Conservation (phyloP, 2,888 invertebrate species). For the Habroteleia sp. region DNA sequence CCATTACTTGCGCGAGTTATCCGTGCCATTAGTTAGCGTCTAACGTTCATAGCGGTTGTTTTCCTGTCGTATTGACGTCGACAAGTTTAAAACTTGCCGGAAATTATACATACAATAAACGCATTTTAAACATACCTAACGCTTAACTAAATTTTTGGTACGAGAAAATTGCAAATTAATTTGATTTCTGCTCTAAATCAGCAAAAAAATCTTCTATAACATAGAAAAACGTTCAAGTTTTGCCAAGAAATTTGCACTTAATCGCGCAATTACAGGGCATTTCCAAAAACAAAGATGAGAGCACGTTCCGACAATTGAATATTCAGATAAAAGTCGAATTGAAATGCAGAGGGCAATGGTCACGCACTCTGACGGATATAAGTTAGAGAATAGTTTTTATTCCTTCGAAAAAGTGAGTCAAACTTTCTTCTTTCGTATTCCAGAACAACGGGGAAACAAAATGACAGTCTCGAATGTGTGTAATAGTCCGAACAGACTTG, state of each 20-base stretch:
- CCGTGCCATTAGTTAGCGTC: conserved; percentile 50
- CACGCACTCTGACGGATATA: conserved; percentile 17
- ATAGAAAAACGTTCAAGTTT: background rate
- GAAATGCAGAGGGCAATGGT: conserved; percentile 42
- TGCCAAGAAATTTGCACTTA: background rate
- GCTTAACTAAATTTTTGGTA: background rate
- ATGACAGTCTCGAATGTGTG: too few species aligned
- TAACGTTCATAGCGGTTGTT: conserved; percentile 40
- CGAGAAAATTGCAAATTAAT: background rate
- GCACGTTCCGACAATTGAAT: conserved; percentile 41
- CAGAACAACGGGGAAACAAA: too few species aligned
- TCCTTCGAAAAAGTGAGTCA: background rate
- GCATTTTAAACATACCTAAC: background rate
- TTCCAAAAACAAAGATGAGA: background rate
- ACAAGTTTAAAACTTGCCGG: conserved; percentile 11
- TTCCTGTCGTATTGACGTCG: conserved; percentile 23
- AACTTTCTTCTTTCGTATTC: too few species aligned
- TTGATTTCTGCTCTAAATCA: background rate
- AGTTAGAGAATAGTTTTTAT: conserved; percentile 6
- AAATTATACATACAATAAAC: conserved; percentile 20
- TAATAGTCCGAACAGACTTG: too few species aligned
- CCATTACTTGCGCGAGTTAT: conserved; percentile 45
- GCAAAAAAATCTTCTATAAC: background rate
- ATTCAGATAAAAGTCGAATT: conserved; percentile 44
- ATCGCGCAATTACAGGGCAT: conserved; percentile 3